phyloP scores from a whole-genome alignment of 2,797 vertebrate species.

The Girardinus metallicus region DNA sequence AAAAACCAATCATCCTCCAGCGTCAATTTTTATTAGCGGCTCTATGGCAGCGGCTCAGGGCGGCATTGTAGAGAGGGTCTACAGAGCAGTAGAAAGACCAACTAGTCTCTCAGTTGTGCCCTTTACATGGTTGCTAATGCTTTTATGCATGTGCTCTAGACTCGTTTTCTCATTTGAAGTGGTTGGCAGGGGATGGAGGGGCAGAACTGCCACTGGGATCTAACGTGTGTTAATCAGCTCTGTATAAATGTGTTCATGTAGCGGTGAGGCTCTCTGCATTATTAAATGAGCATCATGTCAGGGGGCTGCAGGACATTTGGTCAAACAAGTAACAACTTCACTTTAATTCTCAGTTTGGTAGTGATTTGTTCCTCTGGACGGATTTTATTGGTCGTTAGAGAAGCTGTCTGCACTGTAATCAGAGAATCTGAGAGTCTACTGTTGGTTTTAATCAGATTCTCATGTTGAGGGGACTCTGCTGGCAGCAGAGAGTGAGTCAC shows the following conservation, averaged over 20 bases:
- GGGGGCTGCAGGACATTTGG: not conserved
- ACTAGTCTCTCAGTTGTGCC: not conserved
- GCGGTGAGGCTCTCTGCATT: not conserved
- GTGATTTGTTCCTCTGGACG: conserved; percentile 13
- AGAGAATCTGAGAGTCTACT: conserved; percentile 35
- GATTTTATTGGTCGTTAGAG: conserved; percentile 18
- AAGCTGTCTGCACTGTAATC: conserved; percentile 46
- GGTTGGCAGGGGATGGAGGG: not conserved
- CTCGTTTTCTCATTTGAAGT: not conserved
- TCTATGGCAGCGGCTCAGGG: not conserved
- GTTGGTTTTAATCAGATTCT: conserved; percentile 55
- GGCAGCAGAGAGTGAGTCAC: conserved; percentile 46
- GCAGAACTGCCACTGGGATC: not conserved
- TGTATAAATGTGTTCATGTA: not conserved
- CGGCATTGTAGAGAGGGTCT: not conserved
- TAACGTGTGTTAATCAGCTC: not conserved
- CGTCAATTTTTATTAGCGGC: not conserved
- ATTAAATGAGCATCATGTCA: not conserved
- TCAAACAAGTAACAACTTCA: not conserved
- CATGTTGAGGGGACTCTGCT: conserved; percentile 31
- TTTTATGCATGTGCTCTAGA: not conserved
- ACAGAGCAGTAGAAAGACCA: not conserved
- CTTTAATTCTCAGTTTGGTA: not conserved
- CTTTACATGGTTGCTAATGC: not conserved
- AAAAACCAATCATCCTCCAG: not conserved